These are phyloP conservation scores for Bombyx huttoni DNA, from an alignment of 2,888 invertebrate genomes.

Conservation along the genomic window DNA sequence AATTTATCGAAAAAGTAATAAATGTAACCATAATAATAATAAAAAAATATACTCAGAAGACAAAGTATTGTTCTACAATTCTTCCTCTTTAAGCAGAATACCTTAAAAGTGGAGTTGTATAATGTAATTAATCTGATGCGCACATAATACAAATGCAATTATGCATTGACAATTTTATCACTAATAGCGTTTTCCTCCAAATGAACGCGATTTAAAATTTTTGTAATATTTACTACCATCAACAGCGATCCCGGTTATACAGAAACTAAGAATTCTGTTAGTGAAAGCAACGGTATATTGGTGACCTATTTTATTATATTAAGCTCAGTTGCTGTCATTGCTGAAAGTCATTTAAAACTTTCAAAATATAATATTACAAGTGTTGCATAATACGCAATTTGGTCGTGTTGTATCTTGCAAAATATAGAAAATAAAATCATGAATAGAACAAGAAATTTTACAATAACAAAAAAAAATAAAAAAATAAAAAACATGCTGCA, in stretches of 20 bases:
- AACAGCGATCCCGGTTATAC: not conserved
- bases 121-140: too few relatives aligned
- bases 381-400: conserved; percentile 38
- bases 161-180: not conserved
- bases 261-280: not conserved
- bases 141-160: too few relatives aligned
- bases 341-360: not conserved
- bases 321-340: not conserved
- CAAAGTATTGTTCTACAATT: too few relatives aligned
- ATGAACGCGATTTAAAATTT: too few relatives aligned
- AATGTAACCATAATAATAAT: too few relatives aligned
- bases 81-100: too few relatives aligned
- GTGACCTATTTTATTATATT: conserved; percentile 11
- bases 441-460: conserved; percentile 5
- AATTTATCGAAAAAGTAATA: too few relatives aligned
- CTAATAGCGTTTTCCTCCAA: not conserved
- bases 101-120: too few relatives aligned
- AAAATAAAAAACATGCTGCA: not conserved
- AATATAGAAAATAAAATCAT: conserved; percentile 17
- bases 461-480: not conserved
- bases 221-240: not conserved
- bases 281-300: not conserved
- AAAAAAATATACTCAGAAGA: too few relatives aligned
- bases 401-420: conserved; percentile 56
- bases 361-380: conserved; percentile 8